phyloP scores from a whole-genome alignment of 2,888 invertebrate species.

The Nemotelus nigrinus region DNA sequence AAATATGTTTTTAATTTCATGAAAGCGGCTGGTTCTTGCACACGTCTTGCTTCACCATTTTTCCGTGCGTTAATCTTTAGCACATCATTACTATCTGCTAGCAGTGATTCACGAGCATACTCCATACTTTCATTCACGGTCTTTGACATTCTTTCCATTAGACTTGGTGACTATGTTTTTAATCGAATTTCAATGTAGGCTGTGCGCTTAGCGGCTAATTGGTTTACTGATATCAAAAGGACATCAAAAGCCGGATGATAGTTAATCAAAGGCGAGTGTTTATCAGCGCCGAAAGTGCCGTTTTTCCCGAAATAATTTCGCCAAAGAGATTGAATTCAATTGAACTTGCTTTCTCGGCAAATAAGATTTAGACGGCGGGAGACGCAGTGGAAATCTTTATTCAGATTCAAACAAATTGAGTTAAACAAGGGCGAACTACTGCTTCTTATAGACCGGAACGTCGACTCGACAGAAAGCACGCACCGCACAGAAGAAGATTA shows the following conservation, averaged over 20 bases:
- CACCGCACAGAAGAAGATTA: slow-evolving; percentile 15
- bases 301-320: too few relatives aligned
- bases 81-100: slow-evolving; percentile 7
- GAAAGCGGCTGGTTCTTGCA: slow-evolving; percentile 63
- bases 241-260: too few relatives aligned
- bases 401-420: slow-evolving; percentile 21
- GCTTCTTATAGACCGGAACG: slow-evolving; percentile 10
- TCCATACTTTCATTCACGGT: slow-evolving; percentile 29
- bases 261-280: too few relatives aligned
- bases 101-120: slow-evolving; percentile 25
- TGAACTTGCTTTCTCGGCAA: slow-evolving; percentile 23
- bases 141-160: slow-evolving; percentile 15
- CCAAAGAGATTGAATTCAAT: too few relatives aligned
- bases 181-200: too few relatives aligned
- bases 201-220: too few relatives aligned
- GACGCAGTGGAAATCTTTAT: slow-evolving; percentile 34
- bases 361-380: slow-evolving; percentile 18
- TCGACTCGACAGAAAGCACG: slow-evolving; percentile 26
- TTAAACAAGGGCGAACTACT: slow-evolving; percentile 4
- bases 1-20: slow-evolving; percentile 92
- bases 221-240: too few relatives aligned
- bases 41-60: slow-evolving; percentile 42
- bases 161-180: too few relatives aligned
- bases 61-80: slow-evolving; percentile 9
- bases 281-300: too few relatives aligned